A percentile compares a stretch with the other conserved stretches of the same genome.
Evolutionary conservation across 2,888 invertebrate genomes (phyloP).

Genomic region (Helobdella robusta): DNA sequence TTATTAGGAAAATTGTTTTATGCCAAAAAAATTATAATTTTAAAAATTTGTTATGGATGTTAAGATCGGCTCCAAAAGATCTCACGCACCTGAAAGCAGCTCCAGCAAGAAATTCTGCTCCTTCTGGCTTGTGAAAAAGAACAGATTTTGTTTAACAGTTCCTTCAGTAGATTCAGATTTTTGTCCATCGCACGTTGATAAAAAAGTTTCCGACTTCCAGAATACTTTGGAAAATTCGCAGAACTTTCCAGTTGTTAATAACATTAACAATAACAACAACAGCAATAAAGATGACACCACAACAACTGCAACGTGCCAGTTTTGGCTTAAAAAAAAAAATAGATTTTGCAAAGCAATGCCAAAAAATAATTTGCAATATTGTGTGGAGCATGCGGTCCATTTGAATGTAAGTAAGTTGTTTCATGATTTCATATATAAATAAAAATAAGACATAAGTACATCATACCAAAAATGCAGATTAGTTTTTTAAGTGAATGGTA

Average conservation of each 20-base stretch:
- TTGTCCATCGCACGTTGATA: slow-evolving; percentile 5
- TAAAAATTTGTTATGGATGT: no score
- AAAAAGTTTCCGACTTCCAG: neutral
- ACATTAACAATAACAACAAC: neutral
- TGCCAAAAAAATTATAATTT: no score
- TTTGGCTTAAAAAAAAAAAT: slow-evolving; percentile 15
- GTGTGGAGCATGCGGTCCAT: slow-evolving; percentile 2
- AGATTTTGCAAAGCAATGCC: slow-evolving; percentile 15
- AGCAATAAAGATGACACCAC: no score
- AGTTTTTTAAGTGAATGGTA: neutral
- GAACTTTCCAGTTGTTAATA: neutral
- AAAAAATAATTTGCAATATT: neutral
- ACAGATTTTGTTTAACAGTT: slow-evolving; percentile 18
- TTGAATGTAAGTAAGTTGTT: neutral
- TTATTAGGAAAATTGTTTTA: no score
- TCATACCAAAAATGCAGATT: neutral
- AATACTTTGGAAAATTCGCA: neutral
- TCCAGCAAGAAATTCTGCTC: no score
- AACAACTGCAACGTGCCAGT: neutral
- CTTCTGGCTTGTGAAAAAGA: slow-evolving; percentile 12
- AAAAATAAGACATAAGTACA: neutral
- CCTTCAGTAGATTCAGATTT: slow-evolving; percentile 3
- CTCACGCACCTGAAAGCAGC: no score
- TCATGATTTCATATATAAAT: neutral
- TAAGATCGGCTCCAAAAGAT: no score